phyloP scores from a whole-genome alignment of 2,888 invertebrate genomes.

The Tortrix viridana region DNA sequence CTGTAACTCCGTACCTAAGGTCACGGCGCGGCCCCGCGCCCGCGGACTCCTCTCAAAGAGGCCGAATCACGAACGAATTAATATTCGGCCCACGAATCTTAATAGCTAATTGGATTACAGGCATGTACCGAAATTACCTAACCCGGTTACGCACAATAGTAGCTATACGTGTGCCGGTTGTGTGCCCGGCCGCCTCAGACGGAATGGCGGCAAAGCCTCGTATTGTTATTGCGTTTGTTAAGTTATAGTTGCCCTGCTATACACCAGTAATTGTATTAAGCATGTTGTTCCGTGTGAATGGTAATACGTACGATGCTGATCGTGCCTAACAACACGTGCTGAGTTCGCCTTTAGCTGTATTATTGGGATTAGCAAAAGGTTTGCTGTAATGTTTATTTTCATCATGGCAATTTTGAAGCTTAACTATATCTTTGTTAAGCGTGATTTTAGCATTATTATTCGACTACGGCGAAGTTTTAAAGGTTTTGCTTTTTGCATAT shows the following conservation, averaged over 20 bases:
- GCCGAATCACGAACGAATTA: constrained; percentile 71
- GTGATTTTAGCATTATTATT: neutral
- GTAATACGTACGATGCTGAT: constrained; percentile 41
- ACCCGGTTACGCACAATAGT: constrained; percentile 76
- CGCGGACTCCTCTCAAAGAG: constrained; percentile 67
- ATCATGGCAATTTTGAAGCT: neutral
- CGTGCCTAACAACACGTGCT: constrained; percentile 28
- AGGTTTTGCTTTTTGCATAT: too few relatives aligned
- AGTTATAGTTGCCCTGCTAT: constrained; percentile 61
- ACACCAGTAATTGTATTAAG: constrained; percentile 74
- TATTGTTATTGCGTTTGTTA: constrained; percentile 66
- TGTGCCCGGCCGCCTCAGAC: constrained; percentile 42
- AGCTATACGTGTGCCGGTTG: constrained; percentile 64
- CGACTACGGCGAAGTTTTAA: too few relatives aligned
- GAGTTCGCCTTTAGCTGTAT: constrained; percentile 24
- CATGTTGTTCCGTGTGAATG: constrained; percentile 57
- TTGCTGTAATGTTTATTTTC: constrained; percentile 10
- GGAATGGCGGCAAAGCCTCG: constrained; percentile 48
- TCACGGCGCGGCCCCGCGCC: constrained; percentile 54
- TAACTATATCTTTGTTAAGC: neutral
- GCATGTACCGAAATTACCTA: constrained; percentile 82
- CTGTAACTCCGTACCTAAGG: constrained; percentile 64
- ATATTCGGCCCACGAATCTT: constrained; percentile 82
- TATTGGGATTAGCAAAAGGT: constrained; percentile 19
- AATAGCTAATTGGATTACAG: constrained; percentile 84